Base-by-base conservation (phyloP, 2,888 invertebrate species). In the Folsomia candida region DNA sequence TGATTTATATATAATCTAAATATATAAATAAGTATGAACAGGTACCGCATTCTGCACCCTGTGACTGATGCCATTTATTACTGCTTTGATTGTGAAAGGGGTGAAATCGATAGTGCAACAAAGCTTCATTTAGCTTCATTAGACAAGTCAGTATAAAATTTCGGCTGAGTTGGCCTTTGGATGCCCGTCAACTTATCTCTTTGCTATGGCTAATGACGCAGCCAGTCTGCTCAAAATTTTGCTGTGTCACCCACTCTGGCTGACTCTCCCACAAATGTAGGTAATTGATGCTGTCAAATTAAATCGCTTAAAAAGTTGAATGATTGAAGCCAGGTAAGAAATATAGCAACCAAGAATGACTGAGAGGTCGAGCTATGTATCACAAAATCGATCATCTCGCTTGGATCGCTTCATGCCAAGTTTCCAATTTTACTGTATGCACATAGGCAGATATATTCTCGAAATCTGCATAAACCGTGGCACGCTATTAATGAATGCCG, bases 221-320 rank as follows among this genome's bases (percentile, higher is more conserved):
- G 67, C 59, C 59, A 20, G n/a, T 9, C 26, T 60, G 60, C 14
- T 47, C 64, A 59, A 54, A 66, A 67, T 67, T 22, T 24, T 67
- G 67, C 67, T 27, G 59, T 29, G 67, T 67, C 67, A 67, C 59
- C 54, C n/a, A n/a, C n/a, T n/a, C n/a, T n/a, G n/a, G n/a, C n/a
- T 59, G 67, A 67, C 67, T 67, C 67, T 59, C 67, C 67, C 59
- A 67, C 67, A 28, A 59, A 37, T 51, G 24, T 47, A 58, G 28
- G 29, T 67, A 67, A 67, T 67, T 67, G 67, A 67, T 67, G 51
- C 67, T 67, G 67, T 67, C 67, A 67, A 67, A 59, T 67, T 25
- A 67, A 47, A 24, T 54, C 18, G 24, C 67, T 67, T 26, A 20
- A 11, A 47, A 47, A n/a, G 18, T 47, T 47, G 47, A 47, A 47